Conservation (phyloP, 2,888 invertebrate species). For the Tenthredo amoena region DNA sequence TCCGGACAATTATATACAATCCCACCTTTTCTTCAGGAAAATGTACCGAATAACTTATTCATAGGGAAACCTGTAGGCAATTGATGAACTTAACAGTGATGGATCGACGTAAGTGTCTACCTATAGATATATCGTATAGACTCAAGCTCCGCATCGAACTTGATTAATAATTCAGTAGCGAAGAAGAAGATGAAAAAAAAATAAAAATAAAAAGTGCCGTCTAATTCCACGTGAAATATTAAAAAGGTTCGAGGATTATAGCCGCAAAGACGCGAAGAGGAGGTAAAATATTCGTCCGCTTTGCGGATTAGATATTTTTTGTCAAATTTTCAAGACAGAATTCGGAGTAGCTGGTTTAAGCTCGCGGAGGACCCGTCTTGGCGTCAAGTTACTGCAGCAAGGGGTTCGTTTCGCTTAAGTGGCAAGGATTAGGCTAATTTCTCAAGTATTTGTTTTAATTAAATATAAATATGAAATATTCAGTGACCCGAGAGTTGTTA, state of each 20-base stretch:
- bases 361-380: background rate
- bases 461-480: constrained; percentile 55
- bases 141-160: background rate
- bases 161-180: constrained; percentile 15
- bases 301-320: background rate
- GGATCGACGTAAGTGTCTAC: constrained; percentile 16
- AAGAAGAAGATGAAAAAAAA: background rate
- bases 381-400: constrained; percentile 25
- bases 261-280: background rate
- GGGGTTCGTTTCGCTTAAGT: constrained; percentile 51
- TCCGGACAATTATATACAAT: background rate
- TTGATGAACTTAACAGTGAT: constrained; percentile 27
- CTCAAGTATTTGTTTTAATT: constrained; percentile 58
- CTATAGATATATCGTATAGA: background rate
- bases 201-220: background rate
- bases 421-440: constrained; percentile 54
- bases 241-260: background rate
- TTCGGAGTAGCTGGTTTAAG: background rate
- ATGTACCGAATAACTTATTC: background rate
- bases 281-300: background rate
- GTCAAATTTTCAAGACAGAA: background rate
- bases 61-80: background rate
- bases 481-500: constrained; percentile 63
- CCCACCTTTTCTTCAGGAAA: background rate
- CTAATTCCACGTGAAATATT: constrained; percentile 35